Evolutionary conservation across 2,797 vertebrate species (phyloP), one percentile per base, ranked within the genome.

Genomic region (Phoebastria nigripes): DNA sequence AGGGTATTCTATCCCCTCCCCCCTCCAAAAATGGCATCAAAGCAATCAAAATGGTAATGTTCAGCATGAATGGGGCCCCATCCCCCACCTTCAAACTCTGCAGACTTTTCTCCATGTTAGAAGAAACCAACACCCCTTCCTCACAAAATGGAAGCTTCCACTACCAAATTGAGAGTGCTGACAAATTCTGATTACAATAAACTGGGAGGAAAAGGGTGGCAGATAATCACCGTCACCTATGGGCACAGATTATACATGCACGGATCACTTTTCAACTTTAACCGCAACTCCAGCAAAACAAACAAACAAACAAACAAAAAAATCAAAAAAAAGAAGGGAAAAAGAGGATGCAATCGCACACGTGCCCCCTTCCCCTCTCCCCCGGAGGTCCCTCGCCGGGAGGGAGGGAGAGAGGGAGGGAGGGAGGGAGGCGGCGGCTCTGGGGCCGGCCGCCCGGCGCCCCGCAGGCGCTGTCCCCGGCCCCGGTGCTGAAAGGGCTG

Each of bases 1-100:
- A 98, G 98, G 98, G 98, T 97, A 98, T 98, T 98, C 98, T 98
- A 91, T 94, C 98, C 97, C 98, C 98, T 97, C 98, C 98, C 96
- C 98, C 97, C 98, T 98, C 98, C 98, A 98, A 99, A 99, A 99
- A 99, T 98, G 99, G 99, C 99, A 99, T 99, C 99, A 99, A 99
- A 99, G 99, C 99, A 99, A 99, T 99, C 99, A 99, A 99, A 99
- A 99, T 99, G 99, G 99, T 98, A 99, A 99, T 99, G 99, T 98
- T 98, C 97, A 98, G 98, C 99, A 98, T 98, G 98, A 99, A 99
- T 99, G 98, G 98, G 98, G 98, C 97, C 98, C 99, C 99, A 98
- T 98, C 98, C 99, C 98, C 98, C 98, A 97, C 97, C 97, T 92
- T 94, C 98, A 99, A 99, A 99, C 99, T 99, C 99, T 98, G 98